These are phyloP conservation scores for Manis crassicaudata DNA, from an alignment of 2,797 vertebrate genomes.

Conservation along the genomic window DNA sequence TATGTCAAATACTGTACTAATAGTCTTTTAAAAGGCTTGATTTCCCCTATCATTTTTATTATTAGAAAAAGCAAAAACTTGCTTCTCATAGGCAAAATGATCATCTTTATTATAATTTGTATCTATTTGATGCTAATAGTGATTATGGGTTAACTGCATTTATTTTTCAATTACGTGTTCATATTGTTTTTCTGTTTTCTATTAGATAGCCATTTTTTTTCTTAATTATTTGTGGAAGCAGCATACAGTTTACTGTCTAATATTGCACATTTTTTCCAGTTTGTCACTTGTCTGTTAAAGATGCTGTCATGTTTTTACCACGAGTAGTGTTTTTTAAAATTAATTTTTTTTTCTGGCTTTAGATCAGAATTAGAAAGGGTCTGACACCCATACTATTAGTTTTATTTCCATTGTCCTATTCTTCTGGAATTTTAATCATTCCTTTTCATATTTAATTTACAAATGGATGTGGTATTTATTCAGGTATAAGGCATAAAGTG, in stretches of 20 bases:
- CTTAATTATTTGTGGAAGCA: not conserved
- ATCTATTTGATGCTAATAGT: not conserved
- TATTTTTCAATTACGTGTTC: not conserved
- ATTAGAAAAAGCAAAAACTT: not conserved
- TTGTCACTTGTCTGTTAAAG: not conserved
- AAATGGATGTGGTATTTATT: not conserved
- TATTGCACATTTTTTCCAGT: not conserved
- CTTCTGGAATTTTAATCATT: not conserved
- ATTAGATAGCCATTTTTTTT: not conserved
- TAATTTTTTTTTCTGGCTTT: not conserved
- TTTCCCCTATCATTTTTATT: not conserved
- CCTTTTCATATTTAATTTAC: conserved; percentile 5
- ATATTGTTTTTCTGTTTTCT: not conserved
- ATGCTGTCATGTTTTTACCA: not conserved
- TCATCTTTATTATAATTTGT: not conserved
- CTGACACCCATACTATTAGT: not conserved
- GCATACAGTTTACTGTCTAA: not conserved
- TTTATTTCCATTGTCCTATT: conserved; percentile 17
- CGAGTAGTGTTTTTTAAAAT: not conserved
- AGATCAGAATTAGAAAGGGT: not conserved
- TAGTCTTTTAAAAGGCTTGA: not conserved
- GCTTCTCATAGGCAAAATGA: not conserved
- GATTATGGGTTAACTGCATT: not conserved
- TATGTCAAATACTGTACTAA: not conserved
- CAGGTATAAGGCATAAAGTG: not conserved